phyloP scores from a whole-genome alignment of 2,113 vertebrate species.

The Stomatorhinus ivindoensis region DNA sequence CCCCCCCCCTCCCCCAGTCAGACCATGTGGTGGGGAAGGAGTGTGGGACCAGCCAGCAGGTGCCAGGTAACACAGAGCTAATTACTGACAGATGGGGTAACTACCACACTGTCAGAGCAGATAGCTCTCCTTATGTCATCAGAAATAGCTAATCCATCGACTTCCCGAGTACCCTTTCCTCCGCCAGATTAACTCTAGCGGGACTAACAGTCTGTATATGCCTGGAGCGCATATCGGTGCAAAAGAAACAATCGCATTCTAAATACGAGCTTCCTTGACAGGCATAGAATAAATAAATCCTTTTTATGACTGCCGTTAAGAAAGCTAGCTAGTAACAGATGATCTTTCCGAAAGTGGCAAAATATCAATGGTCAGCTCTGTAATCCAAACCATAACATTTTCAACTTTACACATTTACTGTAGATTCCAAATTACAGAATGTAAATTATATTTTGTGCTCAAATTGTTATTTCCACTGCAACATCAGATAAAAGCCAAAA shows the following conservation, averaged over 20 bases:
- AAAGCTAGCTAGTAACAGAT: not conserved
- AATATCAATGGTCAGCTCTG: not conserved
- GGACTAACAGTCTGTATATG: constrained; percentile 15
- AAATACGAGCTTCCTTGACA: not conserved
- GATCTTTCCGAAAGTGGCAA: not conserved
- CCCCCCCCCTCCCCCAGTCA: constrained; percentile 21
- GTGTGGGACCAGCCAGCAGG: constrained; percentile 39
- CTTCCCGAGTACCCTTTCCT: constrained; percentile 27
- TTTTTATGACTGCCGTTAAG: not conserved
- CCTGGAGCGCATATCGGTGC: not conserved
- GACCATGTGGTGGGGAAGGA: constrained; percentile 30
- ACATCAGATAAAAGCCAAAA: not conserved
- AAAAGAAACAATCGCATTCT: not conserved
- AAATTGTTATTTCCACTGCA: not conserved
- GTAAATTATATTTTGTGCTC: not conserved
- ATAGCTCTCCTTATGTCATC: constrained; percentile 56
- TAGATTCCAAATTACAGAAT: not conserved
- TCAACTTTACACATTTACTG: not conserved
- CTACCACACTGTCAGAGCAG: constrained; percentile 55
- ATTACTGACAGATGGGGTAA: constrained; percentile 67
- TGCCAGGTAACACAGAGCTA: constrained; percentile 47
- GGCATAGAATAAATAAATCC: not conserved
- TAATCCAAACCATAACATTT: not conserved
- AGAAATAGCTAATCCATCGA: constrained; percentile 42
- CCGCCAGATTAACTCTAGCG: constrained; percentile 10